Evolutionary conservation across 2,888 invertebrate genomes (phyloP).

Genomic region (Augiades crinisus): DNA sequence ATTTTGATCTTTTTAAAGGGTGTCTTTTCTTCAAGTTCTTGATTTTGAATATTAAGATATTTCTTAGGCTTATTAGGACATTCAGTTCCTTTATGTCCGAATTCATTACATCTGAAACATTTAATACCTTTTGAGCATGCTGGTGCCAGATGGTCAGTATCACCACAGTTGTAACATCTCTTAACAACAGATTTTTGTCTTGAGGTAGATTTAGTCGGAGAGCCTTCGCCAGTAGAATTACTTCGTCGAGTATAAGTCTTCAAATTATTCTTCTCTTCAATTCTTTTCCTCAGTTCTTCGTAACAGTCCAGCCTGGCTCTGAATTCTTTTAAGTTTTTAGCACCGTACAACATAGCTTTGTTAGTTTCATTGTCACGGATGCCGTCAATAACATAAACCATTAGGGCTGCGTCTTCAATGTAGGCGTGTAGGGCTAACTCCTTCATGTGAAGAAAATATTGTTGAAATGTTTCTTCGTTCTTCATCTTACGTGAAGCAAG

Average conservation of each 20-base stretch:
- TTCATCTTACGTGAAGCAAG: conserved; percentile 39
- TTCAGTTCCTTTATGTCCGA: conserved; percentile 33
- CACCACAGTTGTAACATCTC: conserved; percentile 35
- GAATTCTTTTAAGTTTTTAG: conserved; percentile 32
- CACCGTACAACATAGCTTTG: conserved; percentile 36
- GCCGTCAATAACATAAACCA: conserved; percentile 53
- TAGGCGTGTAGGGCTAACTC: conserved; percentile 46
- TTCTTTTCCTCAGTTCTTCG: conserved; percentile 27
- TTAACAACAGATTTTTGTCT: too few species aligned
- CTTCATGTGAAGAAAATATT: conserved; percentile 49
- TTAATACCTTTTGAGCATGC: conserved; percentile 38
- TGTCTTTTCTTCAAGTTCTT: background rate
- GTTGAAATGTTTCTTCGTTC: conserved; percentile 43
- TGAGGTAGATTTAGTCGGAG: too few species aligned
- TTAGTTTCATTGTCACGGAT: conserved; percentile 39
- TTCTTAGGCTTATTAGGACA: background rate
- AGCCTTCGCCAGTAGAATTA: too few species aligned
- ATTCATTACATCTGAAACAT: conserved; percentile 40
- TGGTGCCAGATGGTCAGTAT: conserved; percentile 22
- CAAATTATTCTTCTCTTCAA: background rate
- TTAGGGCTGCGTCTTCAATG: conserved; percentile 45
- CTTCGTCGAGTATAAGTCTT: background rate
- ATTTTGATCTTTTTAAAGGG: background rate
- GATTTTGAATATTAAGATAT: background rate
- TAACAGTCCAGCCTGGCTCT: conserved; percentile 30